Conservation (phyloP, 2,888 invertebrate species). For the Scotopteryx bipunctaria region DNA sequence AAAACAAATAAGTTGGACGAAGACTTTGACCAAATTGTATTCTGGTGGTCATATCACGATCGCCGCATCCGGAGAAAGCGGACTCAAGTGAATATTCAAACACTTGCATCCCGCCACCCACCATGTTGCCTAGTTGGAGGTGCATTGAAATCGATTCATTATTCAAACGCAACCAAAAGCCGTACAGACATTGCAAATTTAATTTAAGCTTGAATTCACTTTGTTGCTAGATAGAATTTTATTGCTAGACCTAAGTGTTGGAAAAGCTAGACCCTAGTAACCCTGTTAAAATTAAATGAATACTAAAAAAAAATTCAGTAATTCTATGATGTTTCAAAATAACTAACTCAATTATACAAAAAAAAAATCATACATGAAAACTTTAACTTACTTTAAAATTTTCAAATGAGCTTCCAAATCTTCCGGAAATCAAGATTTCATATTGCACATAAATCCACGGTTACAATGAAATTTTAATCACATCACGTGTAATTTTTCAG, state of each 20-base stretch:
- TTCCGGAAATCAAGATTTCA: constrained; percentile 1
- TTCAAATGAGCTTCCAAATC: constrained; percentile 5
- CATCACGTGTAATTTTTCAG: constrained; percentile 7
- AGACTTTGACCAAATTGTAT: not conserved
- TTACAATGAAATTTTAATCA: constrained; percentile 8
- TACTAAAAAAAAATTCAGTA: no score
- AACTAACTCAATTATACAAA: not conserved
- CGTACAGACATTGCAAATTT: not conserved
- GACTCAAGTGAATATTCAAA: constrained; percentile 18
- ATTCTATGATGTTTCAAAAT: no score
- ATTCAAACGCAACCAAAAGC: constrained; percentile 16
- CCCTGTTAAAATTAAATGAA: no score
- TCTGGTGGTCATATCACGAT: not conserved
- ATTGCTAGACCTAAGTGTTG: no score
- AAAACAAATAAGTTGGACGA: no score
- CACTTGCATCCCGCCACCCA: not conserved
- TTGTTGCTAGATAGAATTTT: not conserved
- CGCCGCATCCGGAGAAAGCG: not conserved
- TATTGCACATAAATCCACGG: constrained; percentile 6
- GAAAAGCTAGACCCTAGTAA: no score
- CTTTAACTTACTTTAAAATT: constrained; percentile 1
- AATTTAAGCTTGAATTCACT: not conserved
- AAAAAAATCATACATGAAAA: not conserved
- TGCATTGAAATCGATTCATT: constrained; percentile 32
- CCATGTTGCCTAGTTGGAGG: not conserved